Evolutionary conservation across 2,797 vertebrate species (phyloP), one percentile per base, ranked within the genome.

Genomic region (Bryconaethiops microstoma): DNA sequence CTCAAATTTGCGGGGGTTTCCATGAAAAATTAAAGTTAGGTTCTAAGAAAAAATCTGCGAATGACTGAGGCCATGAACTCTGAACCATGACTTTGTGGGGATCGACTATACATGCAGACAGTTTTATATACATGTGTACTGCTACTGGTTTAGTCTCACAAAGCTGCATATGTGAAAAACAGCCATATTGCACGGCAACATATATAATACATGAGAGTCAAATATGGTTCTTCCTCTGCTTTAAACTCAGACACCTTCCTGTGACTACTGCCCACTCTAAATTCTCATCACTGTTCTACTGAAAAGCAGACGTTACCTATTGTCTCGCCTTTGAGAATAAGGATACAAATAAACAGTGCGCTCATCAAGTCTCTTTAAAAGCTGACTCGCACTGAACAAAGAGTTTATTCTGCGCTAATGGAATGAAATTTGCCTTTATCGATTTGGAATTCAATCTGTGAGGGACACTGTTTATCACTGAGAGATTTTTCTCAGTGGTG

Each of bases 301-400:
- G 77, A 35, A 16, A 54, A 77, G 69, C 57, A 82, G 70, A 13
- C 16, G 59, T 77, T 64, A 70, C 69, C 29, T 71, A 21, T 54
- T 73, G 79, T 50, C 78, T 78, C 57, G 78, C 78, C 48, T 60
- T 67, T 45, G 65, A 57, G 62, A 79, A 86, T 84, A 81, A 82
- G 80, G 80, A 86, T 84, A 83, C 82, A 84, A 84, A 83, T 84
- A 84, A 84, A 68, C 50, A 76, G 13, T 2, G 45, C 55, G 68
- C 75, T 82, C 73, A 82, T 84, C 79, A 78, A 71, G 52, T 55
- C 60, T 82, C 25, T 77, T 80, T 80, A 75, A 80, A 71, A 86
- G 62, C 25, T n/a, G 16, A 75, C 71, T 52, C 13, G 13, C 25
- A 14, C 17, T 4, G 35, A 65, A 65, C 63, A 65, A 65, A 65